A percentile compares a stretch with the other conserved stretches of the same genome.
Evolutionary conservation across 2,797 vertebrate genomes (phyloP).

Genomic region (Notolepis coatsorum): DNA sequence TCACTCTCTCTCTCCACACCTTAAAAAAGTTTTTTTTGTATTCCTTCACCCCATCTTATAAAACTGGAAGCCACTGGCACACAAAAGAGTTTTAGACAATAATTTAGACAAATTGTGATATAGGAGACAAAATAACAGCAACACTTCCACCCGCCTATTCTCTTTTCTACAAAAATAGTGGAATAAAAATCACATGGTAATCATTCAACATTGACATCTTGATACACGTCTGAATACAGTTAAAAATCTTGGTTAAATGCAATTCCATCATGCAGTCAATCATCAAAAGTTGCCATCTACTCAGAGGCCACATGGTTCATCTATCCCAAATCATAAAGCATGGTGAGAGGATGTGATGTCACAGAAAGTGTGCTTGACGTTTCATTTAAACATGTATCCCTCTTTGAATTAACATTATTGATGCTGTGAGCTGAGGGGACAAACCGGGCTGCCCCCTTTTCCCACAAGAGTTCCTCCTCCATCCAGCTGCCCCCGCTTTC

Average conservation of each 20-base stretch:
- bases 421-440: constrained; percentile 17
- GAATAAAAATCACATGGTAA: constrained; percentile 79
- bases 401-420: constrained; percentile 24
- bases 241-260: constrained; percentile 78
- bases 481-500: constrained; percentile 21
- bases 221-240: constrained; percentile 73
- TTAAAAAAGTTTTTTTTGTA: constrained; percentile 51
- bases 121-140: constrained; percentile 69
- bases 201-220: constrained; percentile 82
- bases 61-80: constrained; percentile 85
- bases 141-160: constrained; percentile 70
- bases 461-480: constrained; percentile 38
- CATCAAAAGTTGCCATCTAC: constrained; percentile 53
- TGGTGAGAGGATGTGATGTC: constrained; percentile 45
- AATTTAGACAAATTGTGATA: constrained; percentile 63
- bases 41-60: constrained; percentile 57
- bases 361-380: constrained; percentile 67
- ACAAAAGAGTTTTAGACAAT: constrained; percentile 74
- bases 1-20: constrained; percentile 59
- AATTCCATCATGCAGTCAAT: constrained; percentile 81
- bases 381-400: constrained; percentile 25
- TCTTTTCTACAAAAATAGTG: constrained; percentile 85
- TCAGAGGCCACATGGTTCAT: constrained; percentile 41
- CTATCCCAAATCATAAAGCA: constrained; percentile 40
- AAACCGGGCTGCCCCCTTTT: constrained; percentile 15